Evolutionary conservation across 2,888 invertebrate species (phyloP), one percentile per base, ranked within the genome.

Genomic region (Dasysyrphus albostriatus): DNA sequence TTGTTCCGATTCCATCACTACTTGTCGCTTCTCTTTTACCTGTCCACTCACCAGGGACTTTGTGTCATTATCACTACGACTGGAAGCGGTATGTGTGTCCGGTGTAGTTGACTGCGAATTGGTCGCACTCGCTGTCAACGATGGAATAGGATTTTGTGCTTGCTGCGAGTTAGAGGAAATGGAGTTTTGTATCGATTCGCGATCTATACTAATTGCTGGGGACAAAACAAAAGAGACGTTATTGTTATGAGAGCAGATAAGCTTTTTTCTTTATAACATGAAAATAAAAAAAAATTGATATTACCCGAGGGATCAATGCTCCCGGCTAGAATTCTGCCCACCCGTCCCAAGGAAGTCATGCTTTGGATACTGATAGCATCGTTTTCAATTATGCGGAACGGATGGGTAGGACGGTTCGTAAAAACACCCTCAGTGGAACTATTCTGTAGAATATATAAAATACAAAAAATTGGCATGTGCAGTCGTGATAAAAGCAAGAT

Each of bases 331-430:
- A 97, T 95, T 89, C 96, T 94, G 37, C 97, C 97, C 88, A 97
- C 96, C 89, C 97, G 94, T 32, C 97, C 97, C 79, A 98, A 93
- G 65, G 98, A 98, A 89, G 97, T 97, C 94, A 98, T 96, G 91
- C 97, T 97, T 92, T 97, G 97, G 89, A 98, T 93, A 91, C 97
- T 97, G 92, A 97, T 94, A 16, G 97, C 95, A 92, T 98, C 98
- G 90, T 97, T 97, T 89, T 98, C 97, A 90, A 98, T 97, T 88
- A 97, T 96, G 91, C 96, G 94, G 92, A 97, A 97, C 24, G 97
- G 97, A 93, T 97, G 97, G 61, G 95, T 94, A 90, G 95, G 94
- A 69, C 94, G 94, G 84, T 95, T 94, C 9, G 95, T 94, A 91
- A 95, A 96, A 14, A 96, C 95, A 83, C 96, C 96, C 90, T 98